Evolutionary conservation across 2,113 vertebrate species (phyloP).

Genomic region (Dromas ardeola): DNA sequence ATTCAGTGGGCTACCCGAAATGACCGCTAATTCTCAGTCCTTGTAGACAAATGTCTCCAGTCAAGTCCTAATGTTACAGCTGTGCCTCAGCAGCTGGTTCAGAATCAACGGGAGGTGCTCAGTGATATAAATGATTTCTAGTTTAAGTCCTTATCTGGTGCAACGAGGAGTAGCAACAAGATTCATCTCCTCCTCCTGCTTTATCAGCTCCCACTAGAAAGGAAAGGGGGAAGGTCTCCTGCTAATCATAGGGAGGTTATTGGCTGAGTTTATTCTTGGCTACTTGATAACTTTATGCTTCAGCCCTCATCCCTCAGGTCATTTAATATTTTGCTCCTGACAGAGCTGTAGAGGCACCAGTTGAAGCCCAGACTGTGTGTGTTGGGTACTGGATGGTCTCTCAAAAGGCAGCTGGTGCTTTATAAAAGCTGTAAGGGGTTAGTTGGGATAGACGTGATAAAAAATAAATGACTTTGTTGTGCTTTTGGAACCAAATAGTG

Average conservation of each 20-base stretch:
- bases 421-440: neutral
- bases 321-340: neutral
- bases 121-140: neutral
- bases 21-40: neutral
- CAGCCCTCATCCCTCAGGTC: neutral
- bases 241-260: neutral
- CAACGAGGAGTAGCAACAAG: neutral
- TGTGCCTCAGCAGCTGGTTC: neutral
- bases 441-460: neutral
- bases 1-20: neutral
- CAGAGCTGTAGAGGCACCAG: neutral
- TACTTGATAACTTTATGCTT: neutral
- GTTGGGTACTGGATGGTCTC: neutral
- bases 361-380: neutral
- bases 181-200: neutral
- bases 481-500: constrained; percentile 45
- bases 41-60: neutral
- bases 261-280: neutral
- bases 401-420: neutral
- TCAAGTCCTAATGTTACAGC: neutral
- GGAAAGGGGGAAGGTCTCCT: neutral
- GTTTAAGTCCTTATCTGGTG: neutral
- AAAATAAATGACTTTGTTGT: constrained; percentile 21
- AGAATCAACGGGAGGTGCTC: neutral
- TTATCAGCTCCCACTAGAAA: neutral